Base-by-base conservation (phyloP, 2,888 invertebrate genomes). In the Beris morrisii region DNA sequence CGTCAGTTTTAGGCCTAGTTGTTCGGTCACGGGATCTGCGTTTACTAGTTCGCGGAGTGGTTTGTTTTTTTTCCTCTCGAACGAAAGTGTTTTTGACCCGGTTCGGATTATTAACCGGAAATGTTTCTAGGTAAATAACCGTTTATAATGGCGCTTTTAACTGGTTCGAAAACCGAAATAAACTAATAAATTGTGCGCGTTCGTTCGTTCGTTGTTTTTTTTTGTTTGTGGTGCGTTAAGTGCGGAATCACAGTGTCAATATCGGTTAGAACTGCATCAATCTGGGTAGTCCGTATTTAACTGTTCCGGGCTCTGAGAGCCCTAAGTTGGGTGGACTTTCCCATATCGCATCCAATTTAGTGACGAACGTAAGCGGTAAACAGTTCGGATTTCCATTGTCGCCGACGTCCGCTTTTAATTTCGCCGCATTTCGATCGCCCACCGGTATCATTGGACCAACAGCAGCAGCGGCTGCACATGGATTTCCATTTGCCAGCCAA, bases 201-300 rank as follows among this genome's bases (percentile, higher is more conserved):
- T 22, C 22, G 22, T 22, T 22, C 3, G 22, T 22, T 22, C 22
- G 22, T 22, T 22, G 22, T 22, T 22, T 22, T 22, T 22, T 22
- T 22, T 22, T 3, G 38, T 38, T 9, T 7, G 9, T 38, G 38
- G 38, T 38, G 38, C 38, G 7, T 38, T 9, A 38, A 38, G 38
- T 38, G 38, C 22, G 22, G 9, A 38, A 7, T 38, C 43, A 61
- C 30, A 32, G 45, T 56, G 44, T 48, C 48, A 22, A 13, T 48
- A 56, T 48, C 48, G 31, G 57, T 54, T 56, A 59, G 55, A 69
- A 69, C 66, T 66, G 67, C 63, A 69, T 73, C 76, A 80, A 77
- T 76, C 80, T 80, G 80, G 80, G 80, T 80, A 80, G 80, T 76
- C 81, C 79, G 73, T 80, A 77, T 71, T 74, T 79, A 71, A 75